Conservation (phyloP, 2,797 vertebrate genomes). For the Aplochiton taeniatus region DNA sequence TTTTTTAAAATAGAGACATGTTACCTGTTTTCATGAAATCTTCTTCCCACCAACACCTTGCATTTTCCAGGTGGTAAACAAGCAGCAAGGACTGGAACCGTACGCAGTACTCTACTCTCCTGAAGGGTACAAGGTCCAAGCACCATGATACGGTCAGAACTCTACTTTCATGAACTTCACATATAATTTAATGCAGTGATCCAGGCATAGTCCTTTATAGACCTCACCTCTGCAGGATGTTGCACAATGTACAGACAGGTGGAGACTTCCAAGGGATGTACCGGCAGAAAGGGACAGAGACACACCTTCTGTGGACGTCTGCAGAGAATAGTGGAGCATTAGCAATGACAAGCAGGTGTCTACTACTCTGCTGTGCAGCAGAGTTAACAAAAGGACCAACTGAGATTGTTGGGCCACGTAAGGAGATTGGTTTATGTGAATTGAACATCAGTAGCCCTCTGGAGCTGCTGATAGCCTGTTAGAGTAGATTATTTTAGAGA, state of each 20-base stretch:
- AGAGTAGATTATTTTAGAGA: no score
- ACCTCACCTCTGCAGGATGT: constrained; percentile 95
- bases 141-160: no score
- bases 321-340: background rate
- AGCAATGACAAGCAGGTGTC: no score
- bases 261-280: constrained; percentile 85
- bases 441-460: no score
- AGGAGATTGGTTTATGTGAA: no score
- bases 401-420: no score
- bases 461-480: no score
- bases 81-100: constrained; percentile 90
- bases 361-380: no score
- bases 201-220: background rate
- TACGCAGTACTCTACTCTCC: constrained; percentile 93
- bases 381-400: no score
- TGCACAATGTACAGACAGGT: constrained; percentile 93
- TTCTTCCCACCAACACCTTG: constrained; percentile 88
- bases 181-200: background rate
- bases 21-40: constrained; percentile 93
- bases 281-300: constrained; percentile 93
- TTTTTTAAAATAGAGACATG: no score
- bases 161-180: no score
- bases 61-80: constrained; percentile 91
- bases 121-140: no score
- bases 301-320: constrained; percentile 98